Evolutionary conservation across 1,140 invertebrate species (phyloP), one percentile per base, ranked within the genome.

Genomic region (Archivesica marissinica): DNA sequence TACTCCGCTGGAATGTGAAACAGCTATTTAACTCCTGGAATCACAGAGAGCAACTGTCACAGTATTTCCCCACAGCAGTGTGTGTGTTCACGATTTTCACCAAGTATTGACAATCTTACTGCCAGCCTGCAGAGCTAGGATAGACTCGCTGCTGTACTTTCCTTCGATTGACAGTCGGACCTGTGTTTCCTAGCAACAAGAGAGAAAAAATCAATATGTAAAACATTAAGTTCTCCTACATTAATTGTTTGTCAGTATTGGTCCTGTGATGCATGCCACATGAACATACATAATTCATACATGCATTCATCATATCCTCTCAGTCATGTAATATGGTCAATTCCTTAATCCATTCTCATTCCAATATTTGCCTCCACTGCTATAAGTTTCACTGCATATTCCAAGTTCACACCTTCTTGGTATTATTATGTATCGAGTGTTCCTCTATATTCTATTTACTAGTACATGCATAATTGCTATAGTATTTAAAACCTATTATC

Each of bases 171-270:
- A 64, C 59, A 64, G 59, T 64, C 59, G 30, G 59, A 64, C 59
- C 59, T 2, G 59, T 64, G 59, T 64, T 25, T 33, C 30, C 59
- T 64, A 64, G 59, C 59, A 64, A 64, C 59, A 35, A 35, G 28
- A 64, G 59, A 35, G 59, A 64, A 59, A 59, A 64, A 64, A 64
- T 64, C 59, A 64, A 64, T 64, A 64, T 64, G 59, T 64, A 64
- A 64, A 64, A 64, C 59, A 64, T 35, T 64, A 64, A 64, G 59
- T 64, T 30, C 30, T 64, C n/a, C 30, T 33, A 64, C 59, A 64
- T 64, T 64, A 64, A 64, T 64, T 64, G 59, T 33, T 64, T 64
- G 59, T 64, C 59, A 28, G 59, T 33, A 64, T 64, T 35, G 59
- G 59, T 64, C 59, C 38, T 64, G 30, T 25, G 20, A 35, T 64